Percentiles rank a stretch among this genome's conserved stretches.
Conservation (phyloP, 2,797 vertebrate genomes). For the Prionace glauca region DNA sequence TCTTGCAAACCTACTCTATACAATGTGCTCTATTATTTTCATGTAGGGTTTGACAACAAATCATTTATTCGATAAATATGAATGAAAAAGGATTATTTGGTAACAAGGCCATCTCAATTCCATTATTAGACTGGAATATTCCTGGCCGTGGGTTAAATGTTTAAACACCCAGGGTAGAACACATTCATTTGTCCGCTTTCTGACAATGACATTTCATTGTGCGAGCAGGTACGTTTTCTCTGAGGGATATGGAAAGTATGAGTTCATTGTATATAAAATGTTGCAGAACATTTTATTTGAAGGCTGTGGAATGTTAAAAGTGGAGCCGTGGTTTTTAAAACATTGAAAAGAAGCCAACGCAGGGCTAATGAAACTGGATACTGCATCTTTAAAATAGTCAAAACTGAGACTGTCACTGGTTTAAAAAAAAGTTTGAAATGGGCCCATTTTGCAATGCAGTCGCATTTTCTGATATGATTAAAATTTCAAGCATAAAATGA, state of each 20-base stretch:
- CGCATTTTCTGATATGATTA: background rate
- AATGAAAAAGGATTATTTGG: background rate
- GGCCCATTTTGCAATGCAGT: background rate
- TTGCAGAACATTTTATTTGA: slow-evolving; percentile 29
- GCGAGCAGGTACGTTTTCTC: slow-evolving; percentile 1
- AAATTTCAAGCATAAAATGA: background rate
- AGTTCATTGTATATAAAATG: slow-evolving; percentile 34
- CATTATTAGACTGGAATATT: background rate
- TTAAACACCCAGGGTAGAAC: background rate
- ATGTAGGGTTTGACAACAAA: background rate
- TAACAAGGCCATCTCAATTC: background rate
- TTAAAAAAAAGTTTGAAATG: slow-evolving; percentile 15
- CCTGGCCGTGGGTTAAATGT: background rate
- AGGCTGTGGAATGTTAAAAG: slow-evolving; percentile 33
- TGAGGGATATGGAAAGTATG: slow-evolving; percentile 6
- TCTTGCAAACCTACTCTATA: background rate
- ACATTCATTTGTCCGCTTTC: background rate
- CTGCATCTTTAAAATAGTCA: slow-evolving; percentile 18
- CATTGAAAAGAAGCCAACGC: slow-evolving; percentile 28
- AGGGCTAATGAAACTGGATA: slow-evolving; percentile 32
- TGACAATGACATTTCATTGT: slow-evolving; percentile 21
- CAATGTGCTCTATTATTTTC: background rate
- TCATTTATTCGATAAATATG: slow-evolving; percentile 5
- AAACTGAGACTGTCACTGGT: background rate
- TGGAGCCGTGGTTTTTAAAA: slow-evolving; percentile 9